Conservation (phyloP, 2,797 vertebrate species). For the Sebastes hopkinsi region DNA sequence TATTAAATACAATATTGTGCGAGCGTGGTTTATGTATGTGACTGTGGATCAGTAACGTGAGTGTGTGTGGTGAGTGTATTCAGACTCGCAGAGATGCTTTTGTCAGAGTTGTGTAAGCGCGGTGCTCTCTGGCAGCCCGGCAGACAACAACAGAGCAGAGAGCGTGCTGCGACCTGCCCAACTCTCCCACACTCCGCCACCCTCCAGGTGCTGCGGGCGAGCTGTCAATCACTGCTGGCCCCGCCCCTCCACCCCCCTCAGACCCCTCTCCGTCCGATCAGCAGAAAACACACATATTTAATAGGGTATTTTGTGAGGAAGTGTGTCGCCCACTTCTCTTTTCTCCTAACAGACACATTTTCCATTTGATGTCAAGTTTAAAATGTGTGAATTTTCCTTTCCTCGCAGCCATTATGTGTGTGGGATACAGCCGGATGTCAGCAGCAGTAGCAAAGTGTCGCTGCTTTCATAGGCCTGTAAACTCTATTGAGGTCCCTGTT, state of each 20-base stretch:
- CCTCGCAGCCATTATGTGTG: not conserved
- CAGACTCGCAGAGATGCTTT: conserved; percentile 10
- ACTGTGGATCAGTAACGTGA: not conserved
- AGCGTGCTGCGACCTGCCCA: conserved; percentile 63
- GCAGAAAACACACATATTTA: not conserved
- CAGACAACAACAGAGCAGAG: conserved; percentile 60
- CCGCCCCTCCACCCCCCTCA: not conserved
- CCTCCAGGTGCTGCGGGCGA: conserved; percentile 54
- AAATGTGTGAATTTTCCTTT: conserved; percentile 37
- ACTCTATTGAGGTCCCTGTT: conserved; percentile 45
- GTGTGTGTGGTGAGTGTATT: conserved; percentile 13
- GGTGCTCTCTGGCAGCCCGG: conserved; percentile 33
- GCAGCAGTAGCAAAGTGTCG: conserved; percentile 61
- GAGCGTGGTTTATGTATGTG: not conserved
- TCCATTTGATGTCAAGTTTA: conserved; percentile 51
- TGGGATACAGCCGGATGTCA: conserved; percentile 49
- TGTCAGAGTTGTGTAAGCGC: conserved; percentile 46
- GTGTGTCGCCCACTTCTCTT: not conserved
- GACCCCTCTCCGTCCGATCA: not conserved
- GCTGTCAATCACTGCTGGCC: conserved; percentile 52
- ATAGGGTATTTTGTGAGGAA: not conserved
- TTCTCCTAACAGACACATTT: not conserved
- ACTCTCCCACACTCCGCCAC: conserved; percentile 62
- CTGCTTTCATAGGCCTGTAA: conserved; percentile 67
- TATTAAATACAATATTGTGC: not conserved